Conservation (phyloP, 2,113 vertebrate genomes). For the Thryonomys swinderianus region DNA sequence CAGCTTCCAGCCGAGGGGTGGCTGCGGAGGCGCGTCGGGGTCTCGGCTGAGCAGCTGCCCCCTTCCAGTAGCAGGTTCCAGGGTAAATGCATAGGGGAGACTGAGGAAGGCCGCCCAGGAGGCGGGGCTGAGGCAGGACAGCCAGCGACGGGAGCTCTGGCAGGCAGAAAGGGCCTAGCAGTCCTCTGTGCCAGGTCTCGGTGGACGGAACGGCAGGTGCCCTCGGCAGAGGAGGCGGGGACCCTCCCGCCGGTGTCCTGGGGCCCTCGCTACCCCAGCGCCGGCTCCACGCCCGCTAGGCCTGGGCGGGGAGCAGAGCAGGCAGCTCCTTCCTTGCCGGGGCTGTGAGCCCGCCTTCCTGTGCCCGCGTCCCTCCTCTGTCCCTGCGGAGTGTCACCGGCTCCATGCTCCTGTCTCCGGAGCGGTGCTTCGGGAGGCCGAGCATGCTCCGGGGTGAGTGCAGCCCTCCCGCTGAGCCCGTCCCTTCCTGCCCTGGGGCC, state of each 20-base stretch:
- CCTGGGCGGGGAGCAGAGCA: background rate
- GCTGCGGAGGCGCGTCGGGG: background rate
- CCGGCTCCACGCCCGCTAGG: background rate
- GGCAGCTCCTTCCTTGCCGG: conserved; percentile 18
- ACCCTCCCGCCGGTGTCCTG: background rate
- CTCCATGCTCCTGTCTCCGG: conserved; percentile 41
- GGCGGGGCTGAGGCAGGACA: background rate
- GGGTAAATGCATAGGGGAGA: background rate
- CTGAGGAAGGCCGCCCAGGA: background rate
- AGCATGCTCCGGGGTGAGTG: conserved; percentile 80
- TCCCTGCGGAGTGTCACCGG: conserved; percentile 68
- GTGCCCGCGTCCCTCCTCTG: conserved; percentile 43
- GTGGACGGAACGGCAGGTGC: background rate
- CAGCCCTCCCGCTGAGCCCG: no score
- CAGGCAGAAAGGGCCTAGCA: background rate
- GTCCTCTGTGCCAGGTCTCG: conserved; percentile 1
- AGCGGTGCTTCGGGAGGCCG: background rate
- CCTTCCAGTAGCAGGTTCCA: background rate
- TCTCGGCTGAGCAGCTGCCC: background rate
- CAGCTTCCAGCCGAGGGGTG: background rate
- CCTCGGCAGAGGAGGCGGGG: background rate
- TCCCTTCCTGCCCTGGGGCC: no score
- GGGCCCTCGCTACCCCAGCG: fast-evolving
- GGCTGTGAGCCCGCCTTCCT: no score
- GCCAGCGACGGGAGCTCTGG: no score